Base-by-base conservation (phyloP, 1,140 invertebrate species). In the Helicorthomorpha holstii region DNA sequence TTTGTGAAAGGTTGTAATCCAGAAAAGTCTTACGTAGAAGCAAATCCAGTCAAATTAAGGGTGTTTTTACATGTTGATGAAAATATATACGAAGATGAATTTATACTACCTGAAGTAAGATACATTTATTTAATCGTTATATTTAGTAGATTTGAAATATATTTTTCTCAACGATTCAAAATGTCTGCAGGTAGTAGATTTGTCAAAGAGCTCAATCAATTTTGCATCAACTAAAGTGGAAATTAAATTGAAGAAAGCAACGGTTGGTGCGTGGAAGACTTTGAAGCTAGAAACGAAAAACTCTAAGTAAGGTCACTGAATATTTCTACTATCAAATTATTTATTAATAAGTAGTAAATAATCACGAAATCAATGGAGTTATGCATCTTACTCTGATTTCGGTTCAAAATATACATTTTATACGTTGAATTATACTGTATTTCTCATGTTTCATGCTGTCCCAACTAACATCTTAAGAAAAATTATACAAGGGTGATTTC, bases 191-290 rank as follows among this genome's bases (percentile, higher is more conserved):
- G 56, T 66, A 7, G 68, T 75, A 42, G 59, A 67, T 56, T 65
- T 70, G 3, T 58, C 56, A 4, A 60, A 78, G 50, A 84, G 85
- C 61, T 73, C 68, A 56, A 84, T 82, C 1, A 76, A 75, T 16
- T 86, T 96, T 79, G 72, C 82, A 56, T 82, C 82, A 47, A 84
- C 90, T n/a, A 98, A 98, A 77, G 79, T 96, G 21, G 94, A 98
- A 71, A 84, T 98, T 12, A 90, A 85, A 60, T 63, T 98, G 60
- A 83, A 80, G 55, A 97, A 98, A 71, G 78, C 75, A 1, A 85
- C 90, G 60, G 72, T 81, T 1, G 79, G 81, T 21, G 78, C 77
- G 46, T 98, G 94, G 94, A 60, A 71, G 1, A 79, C 79, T 57
- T 63, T 92, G 10, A 49, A 38, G 12, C 23, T 52, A 27, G 12